Evolutionary conservation across 2,113 vertebrate species (phyloP).

Genomic region (Nanorana parkeri): DNA sequence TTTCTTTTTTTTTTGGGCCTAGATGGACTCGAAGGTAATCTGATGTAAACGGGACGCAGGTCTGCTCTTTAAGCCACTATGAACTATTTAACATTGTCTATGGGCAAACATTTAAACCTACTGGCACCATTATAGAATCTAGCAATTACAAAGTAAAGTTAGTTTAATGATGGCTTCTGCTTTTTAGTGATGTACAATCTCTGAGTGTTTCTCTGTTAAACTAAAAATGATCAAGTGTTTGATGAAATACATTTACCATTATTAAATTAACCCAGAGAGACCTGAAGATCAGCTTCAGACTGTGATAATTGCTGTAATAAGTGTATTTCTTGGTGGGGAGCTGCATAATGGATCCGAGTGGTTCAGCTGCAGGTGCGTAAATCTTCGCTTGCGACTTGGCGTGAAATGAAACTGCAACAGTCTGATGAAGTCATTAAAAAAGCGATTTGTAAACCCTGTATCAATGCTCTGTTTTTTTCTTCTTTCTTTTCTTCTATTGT

Average conservation of each 20-base stretch:
- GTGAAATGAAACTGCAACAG: not conserved
- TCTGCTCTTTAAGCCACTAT: too few relatives aligned
- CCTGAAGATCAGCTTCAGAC: not conserved
- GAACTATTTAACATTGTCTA: too few relatives aligned
- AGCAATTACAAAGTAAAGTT: too few relatives aligned
- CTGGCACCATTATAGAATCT: too few relatives aligned
- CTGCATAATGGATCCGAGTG: not conserved
- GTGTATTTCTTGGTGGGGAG: not conserved
- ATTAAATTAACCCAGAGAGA: not conserved
- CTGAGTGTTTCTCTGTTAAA: not conserved
- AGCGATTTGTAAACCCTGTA: constrained; percentile 56
- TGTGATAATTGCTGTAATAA: not conserved
- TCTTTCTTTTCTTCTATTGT: constrained; percentile 60
- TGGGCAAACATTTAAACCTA: too few relatives aligned
- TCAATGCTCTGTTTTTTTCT: constrained; percentile 71
- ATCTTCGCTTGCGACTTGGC: not conserved
- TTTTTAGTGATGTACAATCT: too few relatives aligned
- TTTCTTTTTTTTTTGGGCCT: too few relatives aligned
- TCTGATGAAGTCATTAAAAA: not conserved
- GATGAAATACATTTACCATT: not conserved
- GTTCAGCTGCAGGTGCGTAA: not conserved
- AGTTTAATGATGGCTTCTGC: too few relatives aligned
- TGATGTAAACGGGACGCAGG: too few relatives aligned
- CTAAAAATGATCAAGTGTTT: not conserved
- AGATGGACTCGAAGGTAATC: too few relatives aligned